Evolutionary conservation across 2,888 invertebrate genomes (phyloP), one percentile per base, ranked within the genome.

Genomic region (Carabus problematicus): DNA sequence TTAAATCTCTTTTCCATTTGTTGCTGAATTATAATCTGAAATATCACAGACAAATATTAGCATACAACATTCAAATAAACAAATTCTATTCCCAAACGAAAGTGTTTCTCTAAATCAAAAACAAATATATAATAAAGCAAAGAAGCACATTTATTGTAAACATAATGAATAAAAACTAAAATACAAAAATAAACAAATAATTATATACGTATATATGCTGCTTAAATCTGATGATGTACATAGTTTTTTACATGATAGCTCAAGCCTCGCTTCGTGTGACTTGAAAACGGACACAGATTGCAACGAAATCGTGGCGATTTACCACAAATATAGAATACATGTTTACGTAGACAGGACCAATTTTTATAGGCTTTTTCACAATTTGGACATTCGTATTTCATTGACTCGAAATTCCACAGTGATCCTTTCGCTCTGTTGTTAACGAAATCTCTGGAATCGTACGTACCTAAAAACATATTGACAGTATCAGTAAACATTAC

Each of bases 331-430:
- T 70, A 54, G 12, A 54, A 14, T 39, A 71, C 54, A 60, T 71
- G 71, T 58, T 64, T 71, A 16, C 61, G 40, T n/a, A 71, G 56
- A 9, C 67, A 67, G 18, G 67, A 64, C 45, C 61, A 64, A 52
- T 60, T 68, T 67, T 71, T 71, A 47, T 71, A 71, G 18, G 64
- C 63, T 64, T 70, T 71, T 45, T 71, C 71, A 72, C 84, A 84
- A 14, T 79, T 76, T 0, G 81, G 82, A 75, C 83, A 83, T 58
- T 79, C 77, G 70, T 80, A 82, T 68, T 67, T 67, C 42, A 40
- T 14, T 9, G 70, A 60, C 49, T 71, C 71, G 11, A 47, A 9
- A 64, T 71, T 71, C 58, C 67, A 70, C 16, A 68, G 16, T 39
- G 41, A 41, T 29, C 29, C 16, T 19, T 29, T 60, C 18, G 61